Evolutionary conservation across 1,140 invertebrate genomes (phyloP).

Genomic region (Drosophila fuyamai): DNA sequence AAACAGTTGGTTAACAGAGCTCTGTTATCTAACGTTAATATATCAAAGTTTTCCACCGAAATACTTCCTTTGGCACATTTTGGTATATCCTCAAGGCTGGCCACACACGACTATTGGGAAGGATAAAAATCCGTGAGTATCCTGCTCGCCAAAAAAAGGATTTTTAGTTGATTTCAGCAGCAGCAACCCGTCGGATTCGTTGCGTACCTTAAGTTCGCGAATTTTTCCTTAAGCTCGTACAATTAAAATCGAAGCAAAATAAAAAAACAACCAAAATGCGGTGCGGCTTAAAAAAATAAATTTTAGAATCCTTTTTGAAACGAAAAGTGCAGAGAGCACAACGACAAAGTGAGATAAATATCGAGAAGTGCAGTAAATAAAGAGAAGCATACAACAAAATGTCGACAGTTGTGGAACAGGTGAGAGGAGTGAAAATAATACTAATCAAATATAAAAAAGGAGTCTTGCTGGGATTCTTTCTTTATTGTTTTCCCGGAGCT

Average conservation of each 20-base stretch:
- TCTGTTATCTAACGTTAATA: no score
- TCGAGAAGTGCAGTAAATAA: constrained; percentile 29
- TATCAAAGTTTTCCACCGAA: neutral
- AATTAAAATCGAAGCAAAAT: constrained; percentile 33
- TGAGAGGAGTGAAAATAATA: constrained; percentile 41
- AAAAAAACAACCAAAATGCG: constrained; percentile 41
- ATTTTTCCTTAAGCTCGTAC: constrained; percentile 33
- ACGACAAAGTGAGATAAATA: constrained; percentile 20
- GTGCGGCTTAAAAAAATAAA: constrained; percentile 37
- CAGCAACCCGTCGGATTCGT: constrained; percentile 64
- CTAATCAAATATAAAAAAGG: constrained; percentile 24
- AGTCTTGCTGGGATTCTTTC: neutral
- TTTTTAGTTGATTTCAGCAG: constrained; percentile 78
- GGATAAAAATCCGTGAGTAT: constrained; percentile 62
- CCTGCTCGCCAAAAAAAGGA: constrained; percentile 61
- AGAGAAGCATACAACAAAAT: constrained; percentile 63
- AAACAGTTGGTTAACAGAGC: no score
- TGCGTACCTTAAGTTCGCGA: constrained; percentile 44
- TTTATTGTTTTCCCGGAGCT: constrained; percentile 4
- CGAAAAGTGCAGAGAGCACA: constrained; percentile 13
- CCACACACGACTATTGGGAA: constrained; percentile 6
- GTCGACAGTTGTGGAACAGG: constrained; percentile 79
- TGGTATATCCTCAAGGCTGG: neutral
- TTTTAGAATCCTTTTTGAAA: constrained; percentile 22
- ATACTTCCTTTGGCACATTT: neutral